Percentiles rank a stretch among this genome's conserved stretches.
phyloP scores from a whole-genome alignment of 2,888 invertebrate genomes.

The Lithosia quadra region DNA sequence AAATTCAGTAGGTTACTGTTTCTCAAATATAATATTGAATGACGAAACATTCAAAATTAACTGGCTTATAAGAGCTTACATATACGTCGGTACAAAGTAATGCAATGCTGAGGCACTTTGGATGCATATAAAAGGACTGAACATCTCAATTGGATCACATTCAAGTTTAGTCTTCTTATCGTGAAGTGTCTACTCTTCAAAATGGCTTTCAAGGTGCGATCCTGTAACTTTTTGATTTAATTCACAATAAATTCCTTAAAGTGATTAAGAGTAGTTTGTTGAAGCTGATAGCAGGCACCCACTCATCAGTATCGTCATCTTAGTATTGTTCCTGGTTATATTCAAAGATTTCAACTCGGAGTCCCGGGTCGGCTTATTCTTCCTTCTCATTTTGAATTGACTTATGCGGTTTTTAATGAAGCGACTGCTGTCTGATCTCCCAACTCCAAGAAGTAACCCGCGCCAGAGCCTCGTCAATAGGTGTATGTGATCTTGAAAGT shows the following conservation, averaged over 20 bases:
- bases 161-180: conserved; percentile 72
- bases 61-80: conserved; percentile 62
- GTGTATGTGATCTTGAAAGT: too few species aligned
- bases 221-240: conserved; percentile 8
- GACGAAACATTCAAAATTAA: conserved; percentile 57
- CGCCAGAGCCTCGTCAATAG: neutral
- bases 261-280: neutral
- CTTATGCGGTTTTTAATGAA: too few species aligned
- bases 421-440: too few species aligned
- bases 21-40: conserved; percentile 45
- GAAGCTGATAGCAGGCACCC: neutral
- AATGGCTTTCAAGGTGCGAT: conserved; percentile 80
- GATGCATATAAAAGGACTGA: conserved; percentile 74
- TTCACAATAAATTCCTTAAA: neutral
- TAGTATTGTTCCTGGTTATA: too few species aligned
- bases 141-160: conserved; percentile 68
- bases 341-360: too few species aligned
- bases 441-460: too few species aligned
- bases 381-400: too few species aligned
- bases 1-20: conserved; percentile 51
- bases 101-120: conserved; percentile 66
- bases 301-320: too few species aligned
- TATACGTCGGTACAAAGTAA: conserved; percentile 50
- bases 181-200: conserved; percentile 65
- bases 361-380: too few species aligned